Conservation (phyloP, 2,888 invertebrate genomes). For the Coelopa pilipes region DNA sequence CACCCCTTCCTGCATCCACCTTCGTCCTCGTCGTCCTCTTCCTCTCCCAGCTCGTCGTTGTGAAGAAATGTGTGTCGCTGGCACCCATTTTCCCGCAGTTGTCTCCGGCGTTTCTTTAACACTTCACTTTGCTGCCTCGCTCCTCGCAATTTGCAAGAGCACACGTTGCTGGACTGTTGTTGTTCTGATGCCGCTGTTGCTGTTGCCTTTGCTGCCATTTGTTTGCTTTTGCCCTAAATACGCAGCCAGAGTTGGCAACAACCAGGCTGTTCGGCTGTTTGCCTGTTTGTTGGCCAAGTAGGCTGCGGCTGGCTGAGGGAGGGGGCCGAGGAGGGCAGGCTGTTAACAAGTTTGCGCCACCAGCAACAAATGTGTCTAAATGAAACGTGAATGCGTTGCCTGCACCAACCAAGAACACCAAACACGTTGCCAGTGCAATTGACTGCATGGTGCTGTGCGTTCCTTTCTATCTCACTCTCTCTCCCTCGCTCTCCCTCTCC, state of each 20-base stretch:
- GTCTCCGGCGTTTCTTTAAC: conserved; percentile 8
- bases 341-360: conserved; percentile 10
- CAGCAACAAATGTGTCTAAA: neutral
- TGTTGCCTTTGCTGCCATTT: neutral
- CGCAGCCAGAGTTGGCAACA: neutral
- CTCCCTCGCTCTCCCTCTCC: neutral
- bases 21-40: neutral
- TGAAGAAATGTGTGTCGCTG: too few species aligned
- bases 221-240: conserved; percentile 22
- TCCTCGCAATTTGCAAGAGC: conserved; percentile 7
- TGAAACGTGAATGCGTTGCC: neutral
- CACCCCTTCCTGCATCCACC: neutral
- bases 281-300: too few species aligned
- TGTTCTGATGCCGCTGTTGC: neutral
- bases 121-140: neutral
- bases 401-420: neutral
- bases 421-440: conserved; percentile 2
- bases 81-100: too few species aligned
- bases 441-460: conserved; percentile 4
- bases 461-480: neutral
- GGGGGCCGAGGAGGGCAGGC: neutral
- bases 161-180: neutral
- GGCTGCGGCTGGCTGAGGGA: too few species aligned
- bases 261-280: too few species aligned
- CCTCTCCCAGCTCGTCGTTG: too few species aligned